Conservation (phyloP, 2,888 invertebrate genomes). For the Epistrophe grossulariae region DNA sequence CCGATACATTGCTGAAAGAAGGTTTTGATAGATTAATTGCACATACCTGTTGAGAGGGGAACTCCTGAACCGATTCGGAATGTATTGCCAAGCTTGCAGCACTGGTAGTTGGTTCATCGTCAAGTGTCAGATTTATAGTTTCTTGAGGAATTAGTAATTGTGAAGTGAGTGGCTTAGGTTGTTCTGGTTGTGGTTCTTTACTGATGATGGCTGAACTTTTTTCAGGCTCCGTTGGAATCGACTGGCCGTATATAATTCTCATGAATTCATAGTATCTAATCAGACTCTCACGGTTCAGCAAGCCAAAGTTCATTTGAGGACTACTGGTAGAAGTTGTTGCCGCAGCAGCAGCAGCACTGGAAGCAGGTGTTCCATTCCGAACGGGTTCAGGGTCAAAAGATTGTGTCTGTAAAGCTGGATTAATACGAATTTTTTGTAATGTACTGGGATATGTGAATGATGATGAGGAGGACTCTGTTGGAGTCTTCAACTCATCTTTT, state of each 20-base stretch:
- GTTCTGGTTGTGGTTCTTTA: slow-evolving; percentile 5
- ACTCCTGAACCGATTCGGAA: slow-evolving; percentile 66
- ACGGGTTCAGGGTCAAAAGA: slow-evolving; percentile 78
- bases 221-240: slow-evolving; percentile 13
- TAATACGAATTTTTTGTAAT: slow-evolving; percentile 80
- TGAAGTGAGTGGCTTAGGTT: neutral
- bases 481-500: slow-evolving; percentile 26
- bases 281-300: slow-evolving; percentile 79
- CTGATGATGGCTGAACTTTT: neutral
- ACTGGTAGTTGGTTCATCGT: slow-evolving; percentile 45
- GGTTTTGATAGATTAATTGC: slow-evolving; percentile 82
- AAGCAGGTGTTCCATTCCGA: slow-evolving; percentile 35
- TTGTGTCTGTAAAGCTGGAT: slow-evolving; percentile 79
- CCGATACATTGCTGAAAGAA: slow-evolving; percentile 78
- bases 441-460: slow-evolving; percentile 33
- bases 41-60: slow-evolving; percentile 68
- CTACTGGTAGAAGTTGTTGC: slow-evolving; percentile 7
- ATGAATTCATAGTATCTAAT: slow-evolving; percentile 82
- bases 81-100: slow-evolving; percentile 48
- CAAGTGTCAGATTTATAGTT: slow-evolving; percentile 43
- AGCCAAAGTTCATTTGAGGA: slow-evolving; percentile 78
- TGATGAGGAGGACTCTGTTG: slow-evolving; percentile 25
- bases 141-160: slow-evolving; percentile 11
- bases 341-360: slow-evolving; percentile 36
- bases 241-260: slow-evolving; percentile 80